Evolutionary conservation across 2,113 vertebrate genomes (phyloP).

Genomic region (Cichladusa arquata): DNA sequence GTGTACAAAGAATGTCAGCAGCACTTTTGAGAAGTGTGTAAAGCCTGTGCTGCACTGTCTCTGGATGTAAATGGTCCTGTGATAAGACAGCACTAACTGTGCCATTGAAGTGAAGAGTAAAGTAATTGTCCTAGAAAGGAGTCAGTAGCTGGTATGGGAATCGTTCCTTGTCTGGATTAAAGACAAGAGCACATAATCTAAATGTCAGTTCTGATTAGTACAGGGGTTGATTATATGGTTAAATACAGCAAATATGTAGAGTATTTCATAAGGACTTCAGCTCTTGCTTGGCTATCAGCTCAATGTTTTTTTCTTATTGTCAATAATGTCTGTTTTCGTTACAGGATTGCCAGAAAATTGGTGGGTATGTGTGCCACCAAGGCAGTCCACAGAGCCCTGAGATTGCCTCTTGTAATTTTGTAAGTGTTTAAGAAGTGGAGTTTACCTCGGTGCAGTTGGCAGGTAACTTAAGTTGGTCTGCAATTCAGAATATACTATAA

Average conservation of each 20-base stretch:
- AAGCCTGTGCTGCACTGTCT: not conserved
- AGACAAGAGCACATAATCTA: not conserved
- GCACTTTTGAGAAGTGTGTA: not conserved
- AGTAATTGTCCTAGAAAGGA: not conserved
- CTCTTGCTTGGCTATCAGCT: not conserved
- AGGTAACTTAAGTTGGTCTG: not conserved
- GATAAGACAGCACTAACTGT: not conserved
- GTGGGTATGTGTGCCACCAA: not conserved
- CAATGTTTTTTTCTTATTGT: not conserved
- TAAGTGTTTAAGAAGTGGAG: not conserved
- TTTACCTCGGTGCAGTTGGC: not conserved
- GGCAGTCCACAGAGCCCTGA: not conserved
- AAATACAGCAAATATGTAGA: not conserved
- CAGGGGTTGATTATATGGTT: not conserved
- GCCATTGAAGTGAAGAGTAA: not conserved
- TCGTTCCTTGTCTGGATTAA: not conserved
- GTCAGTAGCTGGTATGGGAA: not conserved
- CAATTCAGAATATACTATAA: not conserved
- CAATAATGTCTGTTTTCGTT: not conserved
- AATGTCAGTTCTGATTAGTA: rapidly evolving
- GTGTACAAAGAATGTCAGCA: not conserved
- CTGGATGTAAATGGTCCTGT: not conserved
- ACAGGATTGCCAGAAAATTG: not conserved
- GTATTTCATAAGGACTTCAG: not conserved
- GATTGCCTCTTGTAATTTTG: not conserved